Base-by-base conservation (phyloP, 1,140 invertebrate genomes). In the Atta texana region DNA sequence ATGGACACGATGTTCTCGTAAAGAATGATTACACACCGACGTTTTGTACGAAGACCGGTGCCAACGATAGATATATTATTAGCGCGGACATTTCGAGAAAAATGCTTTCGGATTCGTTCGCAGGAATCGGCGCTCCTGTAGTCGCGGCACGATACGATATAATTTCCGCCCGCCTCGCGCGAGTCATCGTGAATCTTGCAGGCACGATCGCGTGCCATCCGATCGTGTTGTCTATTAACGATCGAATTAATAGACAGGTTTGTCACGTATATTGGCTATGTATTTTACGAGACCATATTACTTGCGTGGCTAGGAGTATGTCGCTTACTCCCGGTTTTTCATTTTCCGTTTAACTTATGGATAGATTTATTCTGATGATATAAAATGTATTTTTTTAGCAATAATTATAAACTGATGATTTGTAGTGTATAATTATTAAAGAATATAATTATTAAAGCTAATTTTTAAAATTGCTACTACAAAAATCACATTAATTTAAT, bases 11-110 rank as follows among this genome's bases (percentile, higher is more conserved):
- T 74, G 78, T 51, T 84, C 28, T 72, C 76, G 63, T 81, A 87
- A 87, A 89, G 88, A 90, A 90, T 84, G 85, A 89, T 89, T 87
- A 89, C 78, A 89, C 74, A 44, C 51, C 51, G 75, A 31, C 76
- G 66, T 66, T 44, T 28, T 14, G 31, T 28, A 44, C 55, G 53
- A 31, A 34, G 34, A 53, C 24, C 53, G 24, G 49, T 75, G 72
- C 63, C 63, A 69, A 7, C 77, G 53, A 74, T 74, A 74, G 80
- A 82, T 74, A 34, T 69, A 55, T 69, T 78, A 78, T 78, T 66
- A 78, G 76, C 59, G 24, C 69, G 71, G 71, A 55, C 16, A 74
- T 53, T 74, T 74, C 16, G 55, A 55, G 71, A 14, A 8, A 8
- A 21, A 34, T 53, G 31, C n/a, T 57, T n/a, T n/a, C 34, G 31